A percentile compares a stretch with the other conserved stretches of the same genome.
phyloP scores from a whole-genome alignment of 2,888 invertebrate species.

The Epirrhoe tristata region DNA sequence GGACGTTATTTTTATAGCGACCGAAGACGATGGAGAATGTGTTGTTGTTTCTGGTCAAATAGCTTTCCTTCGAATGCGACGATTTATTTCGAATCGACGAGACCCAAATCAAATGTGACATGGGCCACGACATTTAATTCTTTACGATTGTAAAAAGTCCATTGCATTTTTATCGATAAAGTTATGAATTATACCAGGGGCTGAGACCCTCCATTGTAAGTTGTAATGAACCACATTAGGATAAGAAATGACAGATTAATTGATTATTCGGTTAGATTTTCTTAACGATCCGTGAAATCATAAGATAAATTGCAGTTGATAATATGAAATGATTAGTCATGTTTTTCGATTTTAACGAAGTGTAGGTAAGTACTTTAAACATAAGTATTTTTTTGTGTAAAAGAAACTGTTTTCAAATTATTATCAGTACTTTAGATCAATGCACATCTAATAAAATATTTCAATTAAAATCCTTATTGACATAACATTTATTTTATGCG shows the following conservation, averaged over 20 bases:
- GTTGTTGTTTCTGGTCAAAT: conserved; percentile 48
- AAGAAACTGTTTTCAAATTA: too few species aligned
- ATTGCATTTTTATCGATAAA: conserved; percentile 55
- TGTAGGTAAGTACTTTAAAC: too few species aligned
- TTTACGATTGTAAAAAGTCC: conserved; percentile 56
- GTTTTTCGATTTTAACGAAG: conserved; percentile 4
- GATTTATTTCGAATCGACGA: conserved; percentile 33
- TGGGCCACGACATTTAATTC: conserved; percentile 54
- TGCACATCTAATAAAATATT: too few species aligned
- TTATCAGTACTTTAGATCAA: too few species aligned
- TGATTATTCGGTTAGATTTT: conserved; percentile 34
- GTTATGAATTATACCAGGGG: conserved; percentile 48
- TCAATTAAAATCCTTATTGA: too few species aligned
- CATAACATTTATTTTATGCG: neutral
- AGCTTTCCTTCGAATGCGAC: conserved; percentile 38
- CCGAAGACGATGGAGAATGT: conserved; percentile 44
- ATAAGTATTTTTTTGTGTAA: too few species aligned
- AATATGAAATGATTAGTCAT: neutral
- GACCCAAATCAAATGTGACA: conserved; percentile 55
- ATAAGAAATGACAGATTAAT: conserved; percentile 58
- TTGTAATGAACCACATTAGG: conserved; percentile 57
- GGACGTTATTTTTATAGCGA: conserved; percentile 59
- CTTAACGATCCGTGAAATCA: conserved; percentile 33
- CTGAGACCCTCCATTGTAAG: conserved; percentile 46
- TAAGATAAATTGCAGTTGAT: conserved; percentile 5